Conservation (phyloP, 2,113 vertebrate genomes). For the Mesembrinibis cayennensis region DNA sequence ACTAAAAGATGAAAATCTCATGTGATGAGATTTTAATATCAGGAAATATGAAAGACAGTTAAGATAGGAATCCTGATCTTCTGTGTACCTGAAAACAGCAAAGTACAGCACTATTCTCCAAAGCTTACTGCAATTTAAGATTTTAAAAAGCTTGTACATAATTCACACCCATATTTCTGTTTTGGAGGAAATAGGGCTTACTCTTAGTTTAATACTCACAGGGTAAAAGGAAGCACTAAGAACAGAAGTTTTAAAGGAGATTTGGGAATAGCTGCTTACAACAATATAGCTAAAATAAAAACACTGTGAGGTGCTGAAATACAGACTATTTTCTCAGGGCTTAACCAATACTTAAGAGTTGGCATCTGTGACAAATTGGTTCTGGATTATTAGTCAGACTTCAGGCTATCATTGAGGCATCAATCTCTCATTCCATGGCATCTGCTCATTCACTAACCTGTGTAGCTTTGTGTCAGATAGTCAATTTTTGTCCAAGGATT, state of each 20-base stretch:
- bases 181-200: neutral
- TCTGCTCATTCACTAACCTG: slow-evolving; percentile 47
- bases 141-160: neutral
- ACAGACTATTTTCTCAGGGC: slow-evolving; percentile 27
- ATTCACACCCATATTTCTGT: neutral
- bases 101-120: neutral
- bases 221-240: neutral
- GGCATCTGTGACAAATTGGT: slow-evolving; percentile 56
- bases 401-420: neutral
- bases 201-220: neutral
- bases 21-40: neutral
- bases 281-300: neutral
- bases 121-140: neutral
- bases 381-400: slow-evolving; percentile 61
- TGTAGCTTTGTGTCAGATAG: slow-evolving; percentile 41
- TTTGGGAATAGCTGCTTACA: neutral
- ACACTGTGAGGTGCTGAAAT: neutral
- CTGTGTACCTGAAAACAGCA: neutral
- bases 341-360: slow-evolving; percentile 38
- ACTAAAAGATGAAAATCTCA: neutral
- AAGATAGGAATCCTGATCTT: neutral
- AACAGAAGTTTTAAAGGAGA: neutral
- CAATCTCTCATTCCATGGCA: slow-evolving; percentile 43
- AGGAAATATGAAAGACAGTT: neutral
- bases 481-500: slow-evolving; percentile 50